phyloP scores from a whole-genome alignment of 2,797 vertebrate genomes.

The Synanceia verrucosa region DNA sequence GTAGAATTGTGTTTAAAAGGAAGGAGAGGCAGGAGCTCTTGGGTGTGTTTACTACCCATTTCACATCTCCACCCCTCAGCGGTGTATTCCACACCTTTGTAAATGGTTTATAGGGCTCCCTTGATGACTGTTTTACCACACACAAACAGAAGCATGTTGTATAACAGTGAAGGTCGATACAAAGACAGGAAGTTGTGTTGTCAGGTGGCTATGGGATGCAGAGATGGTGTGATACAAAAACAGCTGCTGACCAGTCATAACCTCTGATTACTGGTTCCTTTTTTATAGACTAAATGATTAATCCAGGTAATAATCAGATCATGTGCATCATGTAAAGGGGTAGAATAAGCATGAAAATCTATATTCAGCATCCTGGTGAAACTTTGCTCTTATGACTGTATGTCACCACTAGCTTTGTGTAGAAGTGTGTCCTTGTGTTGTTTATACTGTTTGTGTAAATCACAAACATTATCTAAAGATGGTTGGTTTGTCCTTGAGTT shows the following conservation, averaged over 20 bases:
- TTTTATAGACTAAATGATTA: background rate
- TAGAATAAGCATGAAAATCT: background rate
- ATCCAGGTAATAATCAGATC: background rate
- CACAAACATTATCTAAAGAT: background rate
- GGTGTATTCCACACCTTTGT: constrained; percentile 52
- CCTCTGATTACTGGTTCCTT: background rate
- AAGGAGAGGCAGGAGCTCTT: constrained; percentile 4
- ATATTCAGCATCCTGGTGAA: background rate
- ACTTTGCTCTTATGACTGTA: background rate
- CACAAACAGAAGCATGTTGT: constrained; percentile 11
- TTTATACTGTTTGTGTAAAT: background rate
- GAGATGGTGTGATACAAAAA: background rate
- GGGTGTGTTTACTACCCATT: constrained; percentile 17
- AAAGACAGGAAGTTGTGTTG: constrained; percentile 38
- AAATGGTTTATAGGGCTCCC: constrained; percentile 55
- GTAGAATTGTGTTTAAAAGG: background rate
- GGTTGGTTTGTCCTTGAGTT: background rate
- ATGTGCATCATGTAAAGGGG: background rate
- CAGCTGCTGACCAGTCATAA: background rate
- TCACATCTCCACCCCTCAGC: constrained; percentile 31
- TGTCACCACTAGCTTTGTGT: background rate
- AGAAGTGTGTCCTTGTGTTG: background rate
- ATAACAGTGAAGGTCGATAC: constrained; percentile 25
- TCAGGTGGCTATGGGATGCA: constrained; percentile 35
- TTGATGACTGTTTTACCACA: constrained; percentile 30